Conservation (phyloP, 2,888 invertebrate species). For the Acronicta psi region DNA sequence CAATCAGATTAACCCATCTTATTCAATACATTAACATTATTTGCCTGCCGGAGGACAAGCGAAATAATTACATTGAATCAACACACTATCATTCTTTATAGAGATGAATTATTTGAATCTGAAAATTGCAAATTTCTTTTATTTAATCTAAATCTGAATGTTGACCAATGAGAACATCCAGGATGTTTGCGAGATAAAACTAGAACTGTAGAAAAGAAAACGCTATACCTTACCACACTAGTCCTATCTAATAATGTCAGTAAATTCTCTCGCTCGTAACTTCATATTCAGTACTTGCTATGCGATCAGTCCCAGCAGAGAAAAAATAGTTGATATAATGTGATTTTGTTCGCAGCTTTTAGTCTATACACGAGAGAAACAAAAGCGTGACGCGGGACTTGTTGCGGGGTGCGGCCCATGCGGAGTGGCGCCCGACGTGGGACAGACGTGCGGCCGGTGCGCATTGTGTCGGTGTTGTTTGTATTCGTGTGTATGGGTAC, state of each 20-base stretch:
- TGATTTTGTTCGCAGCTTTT: constrained; percentile 59
- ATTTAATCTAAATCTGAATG: constrained; percentile 32
- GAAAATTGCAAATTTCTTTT: constrained; percentile 20
- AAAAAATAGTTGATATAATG: constrained; percentile 48
- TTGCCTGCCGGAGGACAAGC: constrained; percentile 45
- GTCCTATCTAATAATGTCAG: constrained; percentile 25
- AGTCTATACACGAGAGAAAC: constrained; percentile 48
- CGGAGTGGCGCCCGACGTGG: constrained; percentile 33
- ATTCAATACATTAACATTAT: constrained; percentile 40
- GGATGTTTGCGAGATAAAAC: constrained; percentile 20
- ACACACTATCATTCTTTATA: constrained; percentile 28
- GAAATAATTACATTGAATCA: constrained; percentile 18
- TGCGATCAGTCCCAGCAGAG: constrained; percentile 34
- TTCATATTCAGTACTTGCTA: constrained; percentile 21
- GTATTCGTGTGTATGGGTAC: constrained; percentile 4
- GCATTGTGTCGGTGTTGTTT: constrained; percentile 22
- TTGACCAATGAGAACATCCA: constrained; percentile 31
- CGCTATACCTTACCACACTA: constrained; percentile 28
- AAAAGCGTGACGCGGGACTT: constrained; percentile 34
- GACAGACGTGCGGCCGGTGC: constrained; percentile 23
- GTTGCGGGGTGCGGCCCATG: constrained; percentile 14
- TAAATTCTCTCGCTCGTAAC: constrained; percentile 32
- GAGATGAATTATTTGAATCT: constrained; percentile 25
- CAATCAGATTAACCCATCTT: constrained; percentile 37
- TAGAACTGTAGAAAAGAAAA: constrained; percentile 29